A percentile compares a stretch with the other conserved stretches of the same genome.
These are phyloP conservation scores for Dusona sp. DNA, from an alignment of 2,888 invertebrate species.

Conservation along the genomic window DNA sequence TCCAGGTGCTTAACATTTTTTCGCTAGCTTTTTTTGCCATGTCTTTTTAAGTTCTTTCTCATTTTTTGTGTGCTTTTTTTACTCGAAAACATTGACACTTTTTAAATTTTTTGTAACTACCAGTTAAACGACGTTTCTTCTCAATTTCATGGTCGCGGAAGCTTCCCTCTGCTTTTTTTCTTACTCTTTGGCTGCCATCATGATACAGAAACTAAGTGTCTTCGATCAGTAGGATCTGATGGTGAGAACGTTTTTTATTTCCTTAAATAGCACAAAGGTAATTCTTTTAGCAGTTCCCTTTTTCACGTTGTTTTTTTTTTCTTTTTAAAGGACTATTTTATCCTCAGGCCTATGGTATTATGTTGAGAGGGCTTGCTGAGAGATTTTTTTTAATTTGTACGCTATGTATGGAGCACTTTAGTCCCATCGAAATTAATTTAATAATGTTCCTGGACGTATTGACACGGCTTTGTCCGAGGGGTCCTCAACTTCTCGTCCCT, in stretches of 20 bases:
- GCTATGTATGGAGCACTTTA: constrained; percentile 38
- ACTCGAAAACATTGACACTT: neutral
- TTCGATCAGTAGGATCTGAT: constrained; percentile 44
- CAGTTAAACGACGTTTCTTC: constrained; percentile 32
- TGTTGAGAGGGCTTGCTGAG: constrained; percentile 35
- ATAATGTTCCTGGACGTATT: constrained; percentile 30
- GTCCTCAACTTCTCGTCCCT: constrained; percentile 8
- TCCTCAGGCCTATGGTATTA: constrained; percentile 19
- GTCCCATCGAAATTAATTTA: constrained; percentile 39
- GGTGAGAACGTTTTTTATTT: constrained; percentile 30
- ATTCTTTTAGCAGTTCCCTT: constrained; percentile 33
- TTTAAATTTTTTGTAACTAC: constrained; percentile 38
- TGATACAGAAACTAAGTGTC: constrained; percentile 29
- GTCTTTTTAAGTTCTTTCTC: constrained; percentile 27
- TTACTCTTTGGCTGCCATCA: neutral
- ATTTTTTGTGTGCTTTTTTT: constrained; percentile 35
- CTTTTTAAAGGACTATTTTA: constrained; percentile 27
- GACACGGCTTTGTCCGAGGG: constrained; percentile 24
- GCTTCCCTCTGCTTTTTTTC: constrained; percentile 34
- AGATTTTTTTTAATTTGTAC: constrained; percentile 44
- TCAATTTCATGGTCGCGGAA: constrained; percentile 28
- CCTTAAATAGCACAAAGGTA: constrained; percentile 27
- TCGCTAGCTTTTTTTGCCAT: neutral
- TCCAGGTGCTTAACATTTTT: constrained; percentile 15
- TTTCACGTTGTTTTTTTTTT: constrained; percentile 10